phyloP scores from a whole-genome alignment of 2,797 vertebrate genomes.

The Danio aesculapii region DNA sequence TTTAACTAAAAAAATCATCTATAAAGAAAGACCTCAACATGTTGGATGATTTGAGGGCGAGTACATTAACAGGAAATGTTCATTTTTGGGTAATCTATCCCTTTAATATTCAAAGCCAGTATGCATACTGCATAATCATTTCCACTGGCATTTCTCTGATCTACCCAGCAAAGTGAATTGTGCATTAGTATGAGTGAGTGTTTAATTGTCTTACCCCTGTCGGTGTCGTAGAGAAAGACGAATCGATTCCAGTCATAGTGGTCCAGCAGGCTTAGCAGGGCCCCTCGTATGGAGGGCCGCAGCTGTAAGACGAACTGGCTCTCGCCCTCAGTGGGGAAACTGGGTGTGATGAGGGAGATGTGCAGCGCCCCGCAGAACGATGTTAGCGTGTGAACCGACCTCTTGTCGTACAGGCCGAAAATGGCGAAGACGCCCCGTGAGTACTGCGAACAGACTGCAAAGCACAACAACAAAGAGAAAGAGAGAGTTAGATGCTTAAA shows the following conservation, averaged over 20 bases:
- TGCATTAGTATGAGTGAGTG: background rate
- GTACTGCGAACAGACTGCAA: slow-evolving; percentile 87
- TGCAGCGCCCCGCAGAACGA: slow-evolving; percentile 99
- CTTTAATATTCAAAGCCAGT: background rate
- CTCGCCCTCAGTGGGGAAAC: slow-evolving; percentile 96
- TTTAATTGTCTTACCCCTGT: slow-evolving; percentile 85
- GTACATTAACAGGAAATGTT: background rate
- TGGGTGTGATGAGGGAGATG: slow-evolving; percentile 97
- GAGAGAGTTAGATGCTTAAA: slow-evolving; percentile 44
- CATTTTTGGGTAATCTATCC: background rate
- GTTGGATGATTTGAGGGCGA: background rate
- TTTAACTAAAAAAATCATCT: no score
- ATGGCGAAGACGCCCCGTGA: slow-evolving; percentile 98
- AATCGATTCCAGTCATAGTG: slow-evolving; percentile 98
- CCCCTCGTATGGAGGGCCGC: slow-evolving; percentile 92
- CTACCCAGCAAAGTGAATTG: background rate
- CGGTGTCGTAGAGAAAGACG: slow-evolving; percentile 98
- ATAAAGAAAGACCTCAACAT: background rate
- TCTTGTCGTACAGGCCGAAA: slow-evolving; percentile 98
- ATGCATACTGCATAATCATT: background rate
- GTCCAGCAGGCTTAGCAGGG: slow-evolving; percentile 92
- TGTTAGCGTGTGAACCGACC: slow-evolving; percentile 98
- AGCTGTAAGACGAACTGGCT: slow-evolving; percentile 98
- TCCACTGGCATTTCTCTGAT: background rate
- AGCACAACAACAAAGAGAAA: slow-evolving; percentile 41